Base-by-base conservation (phyloP, 2,113 vertebrate species). In the Rhineura floridana region DNA sequence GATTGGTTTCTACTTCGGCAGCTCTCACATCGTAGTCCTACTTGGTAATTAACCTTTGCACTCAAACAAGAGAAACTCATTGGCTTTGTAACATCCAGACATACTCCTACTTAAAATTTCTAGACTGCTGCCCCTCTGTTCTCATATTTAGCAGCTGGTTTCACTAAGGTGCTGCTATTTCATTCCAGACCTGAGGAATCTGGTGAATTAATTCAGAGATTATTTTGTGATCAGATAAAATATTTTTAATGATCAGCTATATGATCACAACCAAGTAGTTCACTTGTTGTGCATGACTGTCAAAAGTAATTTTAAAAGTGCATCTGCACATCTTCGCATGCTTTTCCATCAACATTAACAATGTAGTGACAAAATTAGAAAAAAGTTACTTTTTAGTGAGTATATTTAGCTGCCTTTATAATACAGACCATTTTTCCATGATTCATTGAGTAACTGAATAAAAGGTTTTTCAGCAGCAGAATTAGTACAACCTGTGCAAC, bases 381-480 rank as follows among this genome's bases (percentile, higher is more conserved):
- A 92, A 90, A 91, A n/a, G n/a, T 87, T 85, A 23, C 85, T 92
- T 91, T 67, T 59, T 55, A 91, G 65, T 85, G 90, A 86, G 76
- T 86, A 13, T 83, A 88, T 87, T 93, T 86, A 25, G 88, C 81
- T 87, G 42, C 42, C 90, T 90, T 88, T 87, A 89, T 9, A 90
- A 42, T 85, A 88, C 81, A 30, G 21, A 55, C 21, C 46, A 19
- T 72, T 75, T 76, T 86, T 55, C 73, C 87, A 90, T 67, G 92
- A 95, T 94, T 96, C 91, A 95, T 52, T 93, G 65, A 89, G 80
- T 91, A 77, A 80, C 50, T 72, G 87, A 90, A 94, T 81, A 93
- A 90, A 86, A 87, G 13, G 85, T 33, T 90, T 79, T 90, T 85
- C 52, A 87, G 62, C 79, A 87, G 33, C 86, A 89, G 46, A 19